Conservation (phyloP, 2,888 invertebrate genomes). For the Brenthis ino region DNA sequence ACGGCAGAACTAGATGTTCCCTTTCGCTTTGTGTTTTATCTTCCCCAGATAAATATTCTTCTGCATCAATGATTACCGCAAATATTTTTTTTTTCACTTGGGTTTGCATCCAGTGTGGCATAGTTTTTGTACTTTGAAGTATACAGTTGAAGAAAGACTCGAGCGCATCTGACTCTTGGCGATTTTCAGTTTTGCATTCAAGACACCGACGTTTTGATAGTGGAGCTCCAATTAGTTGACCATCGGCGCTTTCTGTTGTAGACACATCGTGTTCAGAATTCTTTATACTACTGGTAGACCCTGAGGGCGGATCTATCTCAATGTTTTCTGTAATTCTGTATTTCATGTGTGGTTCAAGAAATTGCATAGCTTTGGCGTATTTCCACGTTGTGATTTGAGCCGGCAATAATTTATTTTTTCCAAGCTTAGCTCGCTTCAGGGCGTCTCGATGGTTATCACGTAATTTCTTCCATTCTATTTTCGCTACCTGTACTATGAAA, state of each 20-base stretch:
- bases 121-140: constrained; percentile 65
- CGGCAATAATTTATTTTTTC: constrained; percentile 71
- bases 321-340: constrained; percentile 74
- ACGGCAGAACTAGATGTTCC: constrained; percentile 41
- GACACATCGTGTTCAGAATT: constrained; percentile 60
- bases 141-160: constrained; percentile 72
- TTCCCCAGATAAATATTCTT: constrained; percentile 60
- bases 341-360: constrained; percentile 75
- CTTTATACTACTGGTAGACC: constrained; percentile 37
- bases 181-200: constrained; percentile 39
- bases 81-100: constrained; percentile 77
- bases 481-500: constrained; percentile 60
- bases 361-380: constrained; percentile 75
- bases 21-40: constrained; percentile 35
- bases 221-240: constrained; percentile 24
- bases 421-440: constrained; percentile 70
- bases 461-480: constrained; percentile 74
- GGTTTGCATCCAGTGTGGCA: constrained; percentile 76
- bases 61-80: constrained; percentile 70
- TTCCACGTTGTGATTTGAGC: constrained; percentile 77
- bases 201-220: constrained; percentile 52
- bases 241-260: constrained; percentile 52
- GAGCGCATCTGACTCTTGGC: constrained; percentile 57
- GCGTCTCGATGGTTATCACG: constrained; percentile 74
- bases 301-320: constrained; percentile 58